Evolutionary conservation across 2,113 vertebrate species (phyloP), one percentile per base, ranked within the genome.

Genomic region (Hylia prasina): DNA sequence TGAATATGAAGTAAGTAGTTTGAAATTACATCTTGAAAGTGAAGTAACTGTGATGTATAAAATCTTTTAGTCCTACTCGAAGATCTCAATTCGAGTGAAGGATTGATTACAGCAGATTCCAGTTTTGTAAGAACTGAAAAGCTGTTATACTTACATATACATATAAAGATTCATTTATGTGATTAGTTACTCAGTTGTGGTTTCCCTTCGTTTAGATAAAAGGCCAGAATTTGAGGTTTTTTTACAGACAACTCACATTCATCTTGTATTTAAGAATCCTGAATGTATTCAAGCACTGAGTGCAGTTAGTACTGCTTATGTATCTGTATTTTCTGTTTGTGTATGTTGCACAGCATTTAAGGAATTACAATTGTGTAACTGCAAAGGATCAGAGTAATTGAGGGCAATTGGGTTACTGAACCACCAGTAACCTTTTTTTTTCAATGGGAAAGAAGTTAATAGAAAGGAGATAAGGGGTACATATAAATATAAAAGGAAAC

Each of bases 1-100:
- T 97, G 99, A 99, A 97, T 99, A 99, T 96, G 99, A 99, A 98
- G 99, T 99, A 97, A 96, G 98, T 98, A 76, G 56, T 83, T 95
- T 85, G 85, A 65, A 51, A 63, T 71, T 35, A 11, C 22, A 37
- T 77, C 48, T 60, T 75, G 27, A 56, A 82, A 37, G n/a, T 58
- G n/a, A 35, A 58, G 10, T 17, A 58, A 35, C 56, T 82, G 44
- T 61, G 35, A 44, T 60, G 15, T 48, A 16, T 39, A 28, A 42
- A 47, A 33, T 45, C 47, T 73, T 83, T 37, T 70, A 76, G 33
- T 57, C 15, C 47, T 66, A 4, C 17, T 13, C 20, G 15, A 85
- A 71, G 33, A 51, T 42, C 28, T 44, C 0, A 35, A 25, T 25
- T 76, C 22, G 63, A 51, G 31, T n/a, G n/a, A 78, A 73, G 12